Evolutionary conservation across 2,888 invertebrate species (phyloP).

Genomic region (Ischnura elegans): DNA sequence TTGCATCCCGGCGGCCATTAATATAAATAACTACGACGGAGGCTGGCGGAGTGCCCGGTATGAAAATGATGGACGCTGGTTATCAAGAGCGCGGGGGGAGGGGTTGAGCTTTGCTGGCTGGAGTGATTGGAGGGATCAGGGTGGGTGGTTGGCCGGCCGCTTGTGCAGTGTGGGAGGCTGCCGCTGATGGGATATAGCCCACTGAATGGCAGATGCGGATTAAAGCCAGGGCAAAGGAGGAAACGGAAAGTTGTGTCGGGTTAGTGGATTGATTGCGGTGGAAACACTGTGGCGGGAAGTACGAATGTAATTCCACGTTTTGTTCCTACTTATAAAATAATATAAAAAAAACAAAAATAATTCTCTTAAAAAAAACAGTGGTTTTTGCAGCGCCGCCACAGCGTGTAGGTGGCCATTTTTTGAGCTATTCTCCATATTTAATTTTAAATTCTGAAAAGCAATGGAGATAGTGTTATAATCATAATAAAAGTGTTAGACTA

Average conservation of each 20-base stretch:
- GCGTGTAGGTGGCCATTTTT: too few species aligned
- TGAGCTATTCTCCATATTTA: too few species aligned
- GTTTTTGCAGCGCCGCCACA: too few species aligned
- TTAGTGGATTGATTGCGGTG: not conserved
- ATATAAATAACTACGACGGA: constrained; percentile 58
- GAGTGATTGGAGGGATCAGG: not conserved
- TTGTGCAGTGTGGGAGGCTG: not conserved
- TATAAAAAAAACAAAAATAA: too few species aligned
- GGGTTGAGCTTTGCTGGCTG: not conserved
- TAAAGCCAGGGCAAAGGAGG: constrained; percentile 45
- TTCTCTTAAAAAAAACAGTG: too few species aligned
- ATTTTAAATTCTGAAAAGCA: too few species aligned
- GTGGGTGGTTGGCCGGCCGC: not conserved
- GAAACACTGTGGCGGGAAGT: too few species aligned
- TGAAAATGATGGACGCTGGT: constrained; percentile 45
- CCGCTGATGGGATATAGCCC: not conserved
- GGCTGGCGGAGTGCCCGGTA: constrained; percentile 43
- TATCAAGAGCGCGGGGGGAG: not conserved
- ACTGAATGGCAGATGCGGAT: constrained; percentile 42
- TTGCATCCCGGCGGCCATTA: constrained; percentile 47
- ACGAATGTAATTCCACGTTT: too few species aligned
- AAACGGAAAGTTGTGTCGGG: constrained; percentile 6
- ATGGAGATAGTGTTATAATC: too few species aligned
- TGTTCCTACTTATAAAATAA: too few species aligned
- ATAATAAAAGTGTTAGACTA: too few species aligned